These are phyloP conservation scores for Metaphire vulgaris DNA, from an alignment of 1,140 invertebrate genomes.

Conservation along the genomic window DNA sequence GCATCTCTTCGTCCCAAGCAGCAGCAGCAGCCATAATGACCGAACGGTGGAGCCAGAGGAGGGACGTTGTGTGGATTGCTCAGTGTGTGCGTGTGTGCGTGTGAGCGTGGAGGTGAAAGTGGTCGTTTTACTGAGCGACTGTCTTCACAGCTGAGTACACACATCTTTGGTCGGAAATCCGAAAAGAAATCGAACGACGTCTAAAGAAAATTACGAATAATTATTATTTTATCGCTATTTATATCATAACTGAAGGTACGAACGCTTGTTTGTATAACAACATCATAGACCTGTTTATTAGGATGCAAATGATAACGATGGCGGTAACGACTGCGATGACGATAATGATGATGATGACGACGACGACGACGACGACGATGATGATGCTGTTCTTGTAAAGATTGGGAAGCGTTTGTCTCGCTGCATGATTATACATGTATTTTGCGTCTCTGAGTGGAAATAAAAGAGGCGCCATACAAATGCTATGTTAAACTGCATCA, in stretches of 20 bases:
- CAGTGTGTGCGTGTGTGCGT: too few species aligned
- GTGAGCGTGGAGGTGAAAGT: too few species aligned
- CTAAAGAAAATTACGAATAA: too few species aligned
- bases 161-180: too few species aligned
- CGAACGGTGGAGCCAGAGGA: too few species aligned
- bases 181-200: too few species aligned
- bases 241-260: neutral
- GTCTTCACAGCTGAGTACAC: neutral
- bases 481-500: neutral
- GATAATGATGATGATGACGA: slow-evolving; percentile 1
- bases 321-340: neutral
- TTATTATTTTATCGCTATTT: neutral
- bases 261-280: neutral
- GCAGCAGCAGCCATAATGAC: too few species aligned
- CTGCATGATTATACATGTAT: neutral
- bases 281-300: neutral
- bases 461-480: neutral
- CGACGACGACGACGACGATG: neutral
- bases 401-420: neutral
- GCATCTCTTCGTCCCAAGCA: too few species aligned
- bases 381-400: neutral
- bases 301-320: neutral
- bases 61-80: too few species aligned
- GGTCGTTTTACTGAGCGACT: too few species aligned
- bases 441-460: too few species aligned